Base-by-base conservation (phyloP, 2,888 invertebrate genomes). In the Poecilus cupreus region DNA sequence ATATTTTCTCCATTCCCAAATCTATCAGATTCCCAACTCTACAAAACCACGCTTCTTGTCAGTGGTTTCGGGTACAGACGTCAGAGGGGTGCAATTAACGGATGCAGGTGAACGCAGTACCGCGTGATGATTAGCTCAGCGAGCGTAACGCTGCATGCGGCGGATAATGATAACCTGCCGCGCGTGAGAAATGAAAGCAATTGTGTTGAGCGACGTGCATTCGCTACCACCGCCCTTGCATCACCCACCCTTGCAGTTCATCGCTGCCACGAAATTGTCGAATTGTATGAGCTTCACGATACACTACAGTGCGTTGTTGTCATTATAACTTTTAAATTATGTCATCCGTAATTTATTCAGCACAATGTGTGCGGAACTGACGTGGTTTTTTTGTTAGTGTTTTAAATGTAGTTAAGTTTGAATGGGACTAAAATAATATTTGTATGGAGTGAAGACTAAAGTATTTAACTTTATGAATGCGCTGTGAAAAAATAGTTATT, bases 181-280 rank as follows among this genome's bases (percentile, higher is more conserved):
- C 54, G 46, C 8, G 78, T 46, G 78, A 78, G 64, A 64, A 78
- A 78, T 78, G 78, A 64, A 64, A 16, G 68, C 78, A 78, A 78
- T 78, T 68, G 78, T 68, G 64, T 22, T 26, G 49, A 64, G 64
- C 78, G 64, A 64, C 54, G 64, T 78, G 49, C 49, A 78, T 64
- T 78, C 68, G 6, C 26, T 51, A 24, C 60, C 24, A 60, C 24
- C 18, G 18, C 18, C 54, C 11, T 11, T 8, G 22, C 22, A 18
- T 5, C 32, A 2, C 32, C 32, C 32, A 3, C 1, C 5, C 32
- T 8, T 32, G 32, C 32, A 32, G 32, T 32, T 32, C 32, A 8
- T 32, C 32, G 8, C 32, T 32, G 32, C 4, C 6, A 1, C 8
- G 32, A 32, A 32, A 32, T 32, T 32, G 32, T 32, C 32, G 32